Conservation (phyloP, 2,113 vertebrate species). For the Ptilorrhoa leucosticta region DNA sequence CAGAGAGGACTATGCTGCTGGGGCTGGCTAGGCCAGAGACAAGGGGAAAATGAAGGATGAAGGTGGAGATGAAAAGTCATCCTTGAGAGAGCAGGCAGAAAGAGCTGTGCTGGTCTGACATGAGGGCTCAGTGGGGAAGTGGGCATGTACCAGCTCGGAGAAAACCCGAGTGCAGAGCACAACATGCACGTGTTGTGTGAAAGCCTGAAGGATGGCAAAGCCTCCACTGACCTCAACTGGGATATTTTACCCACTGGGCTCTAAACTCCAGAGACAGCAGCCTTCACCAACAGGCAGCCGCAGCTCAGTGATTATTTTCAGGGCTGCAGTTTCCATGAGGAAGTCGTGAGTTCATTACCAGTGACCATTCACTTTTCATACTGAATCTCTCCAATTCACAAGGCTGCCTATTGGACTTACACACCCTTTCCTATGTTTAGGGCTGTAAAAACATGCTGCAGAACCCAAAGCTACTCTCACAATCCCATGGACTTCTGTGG, state of each 20-base stretch:
- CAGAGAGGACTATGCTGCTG: neutral
- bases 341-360: neutral
- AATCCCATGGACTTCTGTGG: neutral
- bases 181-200: accelerated
- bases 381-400: neutral
- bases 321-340: neutral
- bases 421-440: neutral
- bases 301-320: neutral
- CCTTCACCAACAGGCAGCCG: neutral
- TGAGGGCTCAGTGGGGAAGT: neutral
- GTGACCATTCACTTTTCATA: neutral
- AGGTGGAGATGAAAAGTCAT: neutral
- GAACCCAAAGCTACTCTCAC: neutral
- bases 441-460: neutral
- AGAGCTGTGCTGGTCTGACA: neutral
- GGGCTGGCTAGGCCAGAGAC: neutral
- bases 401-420: neutral
- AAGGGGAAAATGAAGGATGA: neutral
- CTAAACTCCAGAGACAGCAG: neutral
- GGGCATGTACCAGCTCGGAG: neutral
- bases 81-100: neutral
- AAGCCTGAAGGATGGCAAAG: neutral
- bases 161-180: neutral
- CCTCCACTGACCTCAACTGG: neutral
- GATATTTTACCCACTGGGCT: neutral